Evolutionary conservation across 2,888 invertebrate species (phyloP).

Genomic region (Brachyopa scutellaris): DNA sequence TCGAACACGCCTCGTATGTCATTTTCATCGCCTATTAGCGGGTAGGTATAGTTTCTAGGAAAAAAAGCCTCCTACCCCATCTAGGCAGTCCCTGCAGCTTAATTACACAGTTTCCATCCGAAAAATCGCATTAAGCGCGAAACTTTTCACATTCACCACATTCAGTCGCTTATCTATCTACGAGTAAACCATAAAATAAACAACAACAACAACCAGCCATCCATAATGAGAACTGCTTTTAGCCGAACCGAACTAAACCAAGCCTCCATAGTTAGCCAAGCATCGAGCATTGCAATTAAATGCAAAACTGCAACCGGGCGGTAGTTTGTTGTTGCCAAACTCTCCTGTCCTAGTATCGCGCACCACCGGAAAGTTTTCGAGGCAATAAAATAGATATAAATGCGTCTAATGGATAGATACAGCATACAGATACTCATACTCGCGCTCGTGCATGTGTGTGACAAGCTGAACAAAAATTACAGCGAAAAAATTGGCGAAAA

Average conservation of each 20-base stretch:
- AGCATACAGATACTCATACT: slow-evolving; percentile 18
- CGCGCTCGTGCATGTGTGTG: slow-evolving; percentile 57
- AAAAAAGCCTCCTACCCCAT: no score
- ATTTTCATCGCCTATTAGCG: no score
- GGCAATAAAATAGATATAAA: slow-evolving; percentile 71
- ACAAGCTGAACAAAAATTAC: slow-evolving; percentile 55
- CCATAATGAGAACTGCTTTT: slow-evolving; percentile 26
- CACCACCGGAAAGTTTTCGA: slow-evolving; percentile 66
- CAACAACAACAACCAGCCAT: slow-evolving; percentile 10
- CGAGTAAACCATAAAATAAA: no score
- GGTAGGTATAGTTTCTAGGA: no score
- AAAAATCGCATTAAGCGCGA: no score
- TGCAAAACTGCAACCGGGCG: slow-evolving; percentile 65
- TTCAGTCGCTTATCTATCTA: slow-evolving; percentile 41
- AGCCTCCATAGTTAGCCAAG: slow-evolving; percentile 34
- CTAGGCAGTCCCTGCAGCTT: no score
- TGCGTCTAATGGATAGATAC: slow-evolving; percentile 70
- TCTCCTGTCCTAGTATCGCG: background rate
- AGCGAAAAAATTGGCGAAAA: slow-evolving; percentile 52
- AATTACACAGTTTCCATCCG: no score
- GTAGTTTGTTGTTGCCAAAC: slow-evolving; percentile 23
- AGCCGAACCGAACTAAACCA: no score
- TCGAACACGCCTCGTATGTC: no score
- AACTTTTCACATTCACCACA: no score
- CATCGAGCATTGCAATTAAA: slow-evolving; percentile 58